These are phyloP conservation scores for Spodoptera littoralis DNA, from an alignment of 2,888 invertebrate genomes.

Conservation along the genomic window DNA sequence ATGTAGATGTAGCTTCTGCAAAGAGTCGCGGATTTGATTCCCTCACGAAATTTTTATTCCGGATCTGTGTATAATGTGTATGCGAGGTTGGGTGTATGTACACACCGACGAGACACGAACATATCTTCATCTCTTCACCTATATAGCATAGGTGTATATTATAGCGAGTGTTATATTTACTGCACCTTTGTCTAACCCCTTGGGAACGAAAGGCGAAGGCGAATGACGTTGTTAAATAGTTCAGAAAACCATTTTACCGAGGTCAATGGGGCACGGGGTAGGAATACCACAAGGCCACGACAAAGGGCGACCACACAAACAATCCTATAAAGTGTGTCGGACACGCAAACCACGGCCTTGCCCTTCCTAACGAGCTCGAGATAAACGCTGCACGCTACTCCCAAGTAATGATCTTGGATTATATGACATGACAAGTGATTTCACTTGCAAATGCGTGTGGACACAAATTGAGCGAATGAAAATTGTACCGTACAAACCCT, in stretches of 20 bases:
- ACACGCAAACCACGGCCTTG: conserved; percentile 79
- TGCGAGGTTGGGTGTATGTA: too few species aligned
- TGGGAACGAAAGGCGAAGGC: too few species aligned
- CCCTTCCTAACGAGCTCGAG: conserved; percentile 70
- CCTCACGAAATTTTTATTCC: too few species aligned
- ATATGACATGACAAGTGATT: conserved; percentile 58
- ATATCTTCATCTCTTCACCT: too few species aligned
- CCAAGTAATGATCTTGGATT: conserved; percentile 55
- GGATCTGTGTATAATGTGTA: too few species aligned
- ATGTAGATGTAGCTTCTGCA: too few species aligned
- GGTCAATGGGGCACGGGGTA: conserved; percentile 45
- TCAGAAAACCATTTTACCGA: conserved; percentile 44
- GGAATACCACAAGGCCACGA: conserved; percentile 55
- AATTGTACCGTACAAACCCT: conserved; percentile 16
- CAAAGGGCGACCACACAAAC: conserved; percentile 68
- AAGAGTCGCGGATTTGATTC: too few species aligned
- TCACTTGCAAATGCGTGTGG: conserved; percentile 47
- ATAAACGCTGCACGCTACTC: conserved; percentile 66
- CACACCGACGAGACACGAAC: too few species aligned
- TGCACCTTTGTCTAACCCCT: too few species aligned
- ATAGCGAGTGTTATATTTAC: too few species aligned
- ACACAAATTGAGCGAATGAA: conserved; percentile 29
- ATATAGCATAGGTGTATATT: too few species aligned
- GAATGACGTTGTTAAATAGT: conserved; percentile 46
- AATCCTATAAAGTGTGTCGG: conserved; percentile 70